Percentiles rank a stretch among this genome's conserved stretches.
These are phyloP conservation scores for Sus scrofa DNA, from an alignment of 2,113 vertebrate species.

Conservation along the genomic window DNA sequence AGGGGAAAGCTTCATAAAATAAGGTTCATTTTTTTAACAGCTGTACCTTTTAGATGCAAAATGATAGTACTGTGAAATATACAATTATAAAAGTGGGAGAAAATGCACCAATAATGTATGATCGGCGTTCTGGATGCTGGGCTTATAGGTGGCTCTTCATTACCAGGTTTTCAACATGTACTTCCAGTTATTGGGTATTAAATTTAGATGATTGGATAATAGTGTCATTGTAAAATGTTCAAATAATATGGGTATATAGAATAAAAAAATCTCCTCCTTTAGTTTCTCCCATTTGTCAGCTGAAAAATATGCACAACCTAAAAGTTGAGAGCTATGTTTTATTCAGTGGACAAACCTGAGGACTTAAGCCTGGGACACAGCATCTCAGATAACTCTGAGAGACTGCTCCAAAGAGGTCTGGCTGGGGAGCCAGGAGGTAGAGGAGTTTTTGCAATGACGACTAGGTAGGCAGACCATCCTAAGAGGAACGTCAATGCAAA, in stretches of 20 bases:
- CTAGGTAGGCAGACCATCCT: too few species aligned
- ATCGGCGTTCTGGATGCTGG: background rate
- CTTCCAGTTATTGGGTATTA: background rate
- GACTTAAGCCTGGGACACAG: too few species aligned
- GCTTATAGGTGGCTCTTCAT: background rate
- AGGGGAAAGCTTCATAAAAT: background rate
- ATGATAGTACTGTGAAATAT: background rate
- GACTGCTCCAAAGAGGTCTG: too few species aligned
- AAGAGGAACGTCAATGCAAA: too few species aligned
- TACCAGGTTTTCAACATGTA: background rate
- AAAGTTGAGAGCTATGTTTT: too few species aligned
- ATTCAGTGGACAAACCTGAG: too few species aligned
- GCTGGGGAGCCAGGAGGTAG: too few species aligned
- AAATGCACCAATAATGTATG: background rate
- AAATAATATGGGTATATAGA: background rate
- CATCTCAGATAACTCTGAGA: too few species aligned
- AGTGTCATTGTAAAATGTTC: background rate
- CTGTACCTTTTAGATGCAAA: background rate
- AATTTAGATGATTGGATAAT: background rate
- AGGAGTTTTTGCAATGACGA: too few species aligned
- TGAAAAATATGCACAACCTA: too few species aligned
- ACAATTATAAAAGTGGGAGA: background rate
- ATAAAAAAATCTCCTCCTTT: background rate
- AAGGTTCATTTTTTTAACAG: background rate
- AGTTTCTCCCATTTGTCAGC: background rate